phyloP scores from a whole-genome alignment of 2,113 vertebrate genomes.

The Copsychus sechellarum region DNA sequence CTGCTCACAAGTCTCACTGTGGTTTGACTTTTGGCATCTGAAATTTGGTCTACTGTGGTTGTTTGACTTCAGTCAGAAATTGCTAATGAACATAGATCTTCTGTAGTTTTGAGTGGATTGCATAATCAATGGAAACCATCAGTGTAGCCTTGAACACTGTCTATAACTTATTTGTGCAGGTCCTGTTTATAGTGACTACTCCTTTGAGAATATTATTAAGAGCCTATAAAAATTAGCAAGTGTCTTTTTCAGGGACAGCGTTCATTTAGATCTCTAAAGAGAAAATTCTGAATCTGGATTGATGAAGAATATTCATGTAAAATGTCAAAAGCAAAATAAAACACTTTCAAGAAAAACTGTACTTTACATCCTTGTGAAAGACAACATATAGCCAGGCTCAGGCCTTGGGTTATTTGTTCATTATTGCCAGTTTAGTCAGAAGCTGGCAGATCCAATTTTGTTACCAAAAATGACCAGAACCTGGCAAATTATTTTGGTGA shows the following conservation, averaged over 20 bases:
- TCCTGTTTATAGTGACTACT: not conserved
- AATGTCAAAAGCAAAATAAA: not conserved
- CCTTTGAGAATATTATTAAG: not conserved
- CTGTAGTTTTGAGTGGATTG: not conserved
- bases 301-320: not conserved
- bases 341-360: not conserved
- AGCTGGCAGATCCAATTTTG: not conserved
- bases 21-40: conserved; percentile 25
- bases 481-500: not conserved
- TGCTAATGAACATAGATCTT: not conserved
- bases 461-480: not conserved
- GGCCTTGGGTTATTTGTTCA: not conserved
- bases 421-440: not conserved
- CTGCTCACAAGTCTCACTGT: not conserved
- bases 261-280: not conserved
- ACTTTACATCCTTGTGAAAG: not conserved
- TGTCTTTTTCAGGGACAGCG: not conserved
- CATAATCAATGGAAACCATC: not conserved
- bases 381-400: not conserved
- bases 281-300: not conserved
- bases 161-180: not conserved
- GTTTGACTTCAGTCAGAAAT: not conserved
- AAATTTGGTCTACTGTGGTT: not conserved
- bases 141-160: not conserved
- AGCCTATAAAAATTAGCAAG: not conserved